Evolutionary conservation across 2,888 invertebrate species (phyloP), one percentile per base, ranked within the genome.

Genomic region (Lepidonotus clava): DNA sequence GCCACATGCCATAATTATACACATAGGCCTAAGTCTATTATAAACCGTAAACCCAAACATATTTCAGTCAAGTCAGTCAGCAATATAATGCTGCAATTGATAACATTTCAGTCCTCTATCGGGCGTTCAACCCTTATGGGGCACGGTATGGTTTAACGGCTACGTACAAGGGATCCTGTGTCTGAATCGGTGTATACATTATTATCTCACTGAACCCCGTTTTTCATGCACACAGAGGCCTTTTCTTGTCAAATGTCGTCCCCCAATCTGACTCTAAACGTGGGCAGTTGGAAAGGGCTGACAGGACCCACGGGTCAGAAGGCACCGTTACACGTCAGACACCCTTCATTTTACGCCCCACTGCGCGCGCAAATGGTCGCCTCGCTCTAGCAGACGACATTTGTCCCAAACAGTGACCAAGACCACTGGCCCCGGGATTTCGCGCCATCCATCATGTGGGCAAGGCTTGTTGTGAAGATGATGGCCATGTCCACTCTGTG

Each of bases 321-420:
- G 18, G 6, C 71, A 71, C 71, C 71, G 38, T 71, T 71, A 71
- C 38, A 71, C 11, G 2, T 34, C 71, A 38, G 34, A 71, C 71
- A 71, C 71, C 71, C 5, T 71, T 71, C 34, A 71, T 71, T 71
- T 71, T 71, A 38, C 71, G 71, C 71, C 38, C 71, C n/a, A 71
- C 14, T 34, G 71, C 36, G 11, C 71, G 71, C 71, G 14, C 71
- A 34, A 71, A 71, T 71, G 71, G 38, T 38, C 4, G 66, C 66
- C 66, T 32, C 18, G 1, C 36, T 36, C 34, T 5, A 6, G 71
- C 71, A 71, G 71, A 71, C 71, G 71, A 71, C 38, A 4, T 38
- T 36, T 34, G 71, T 71, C 71, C 71, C 24, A 14, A 6, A 38
- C 34, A 18, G 71, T 71, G 71, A 71, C 71, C 71, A 18, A 11